A percentile compares a stretch with the other conserved stretches of the same genome.
phyloP scores from a whole-genome alignment of 2,888 invertebrate species.

The Synergus umbraculus region DNA sequence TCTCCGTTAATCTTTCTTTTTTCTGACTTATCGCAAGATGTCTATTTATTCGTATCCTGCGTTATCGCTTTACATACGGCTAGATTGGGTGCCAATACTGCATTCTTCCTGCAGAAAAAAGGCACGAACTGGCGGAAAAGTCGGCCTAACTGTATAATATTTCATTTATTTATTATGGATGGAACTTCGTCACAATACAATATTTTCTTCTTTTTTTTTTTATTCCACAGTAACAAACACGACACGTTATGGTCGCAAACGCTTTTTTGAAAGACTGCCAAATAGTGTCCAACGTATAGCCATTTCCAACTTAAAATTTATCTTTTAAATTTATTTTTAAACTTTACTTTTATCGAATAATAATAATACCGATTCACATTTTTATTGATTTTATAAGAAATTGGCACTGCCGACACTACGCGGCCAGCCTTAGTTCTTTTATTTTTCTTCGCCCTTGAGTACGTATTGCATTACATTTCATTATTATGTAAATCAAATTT shows the following conservation, averaged over 20 bases:
- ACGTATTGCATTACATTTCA: conserved; percentile 72
- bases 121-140: conserved; percentile 78
- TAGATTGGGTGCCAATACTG: conserved; percentile 59
- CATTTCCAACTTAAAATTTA: conserved; percentile 42
- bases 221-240: conserved; percentile 62
- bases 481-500: conserved; percentile 64
- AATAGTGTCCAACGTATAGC: conserved; percentile 28
- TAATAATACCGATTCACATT: conserved; percentile 21
- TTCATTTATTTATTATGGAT: conserved; percentile 75
- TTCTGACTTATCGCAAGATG: conserved; percentile 42
- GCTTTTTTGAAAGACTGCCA: conserved; percentile 36
- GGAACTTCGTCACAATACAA: conserved; percentile 77
- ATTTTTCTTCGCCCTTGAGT: conserved; percentile 62
- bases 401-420: conserved; percentile 65
- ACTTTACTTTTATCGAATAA: conserved; percentile 42
- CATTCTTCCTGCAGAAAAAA: conserved; percentile 75
- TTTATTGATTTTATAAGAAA: conserved; percentile 28
- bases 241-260: conserved; percentile 55
- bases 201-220: conserved; percentile 63
- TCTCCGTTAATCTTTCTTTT: conserved; percentile 39
- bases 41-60: conserved; percentile 24
- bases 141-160: conserved; percentile 77
- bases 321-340: conserved; percentile 30
- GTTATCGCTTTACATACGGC: conserved; percentile 48
- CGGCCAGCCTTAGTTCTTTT: conserved; percentile 60